Percentiles rank a stretch among this genome's conserved stretches.
Evolutionary conservation across 2,888 invertebrate species (phyloP).

Genomic region (Epinotia ramella): DNA sequence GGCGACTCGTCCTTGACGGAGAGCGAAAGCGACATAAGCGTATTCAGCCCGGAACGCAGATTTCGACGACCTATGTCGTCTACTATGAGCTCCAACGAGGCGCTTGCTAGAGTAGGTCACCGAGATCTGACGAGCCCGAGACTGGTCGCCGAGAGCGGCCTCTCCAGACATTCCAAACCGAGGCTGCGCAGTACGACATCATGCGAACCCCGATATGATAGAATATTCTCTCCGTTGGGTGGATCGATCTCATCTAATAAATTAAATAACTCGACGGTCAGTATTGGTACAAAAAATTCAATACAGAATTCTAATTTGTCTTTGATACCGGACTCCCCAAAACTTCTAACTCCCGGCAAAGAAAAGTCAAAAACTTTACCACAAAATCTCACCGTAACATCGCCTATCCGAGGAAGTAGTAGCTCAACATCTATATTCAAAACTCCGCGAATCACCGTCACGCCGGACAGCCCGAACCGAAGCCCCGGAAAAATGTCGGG

Average conservation of each 20-base stretch:
- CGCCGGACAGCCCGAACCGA: conserved; percentile 81
- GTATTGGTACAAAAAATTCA: conserved; percentile 70
- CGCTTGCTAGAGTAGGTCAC: conserved; percentile 72
- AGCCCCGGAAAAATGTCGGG: conserved; percentile 83
- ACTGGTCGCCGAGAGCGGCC: conserved; percentile 71
- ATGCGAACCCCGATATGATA: conserved; percentile 78
- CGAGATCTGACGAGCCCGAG: conserved; percentile 75
- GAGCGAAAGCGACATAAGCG: conserved; percentile 79
- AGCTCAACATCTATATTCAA: conserved; percentile 79
- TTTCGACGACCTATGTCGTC: conserved; percentile 77
- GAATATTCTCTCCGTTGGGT: conserved; percentile 76
- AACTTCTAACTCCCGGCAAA: conserved; percentile 74
- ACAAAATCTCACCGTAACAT: conserved; percentile 82
- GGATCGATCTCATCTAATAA: conserved; percentile 74
- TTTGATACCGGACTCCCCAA: conserved; percentile 77
- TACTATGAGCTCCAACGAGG: conserved; percentile 77
- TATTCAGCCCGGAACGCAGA: conserved; percentile 72
- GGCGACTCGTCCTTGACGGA: conserved; percentile 77
- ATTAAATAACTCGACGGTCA: conserved; percentile 72
- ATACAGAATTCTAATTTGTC: conserved; percentile 79
- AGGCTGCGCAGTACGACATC: conserved; percentile 77
- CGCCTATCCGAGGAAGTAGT: conserved; percentile 79
- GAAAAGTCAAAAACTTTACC: conserved; percentile 87
- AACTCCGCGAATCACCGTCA: conserved; percentile 76
- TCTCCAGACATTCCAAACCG: conserved; percentile 69